Evolutionary conservation across 64 coral and sea anemone species (phyloP), one percentile per base, ranked within the genome.

Genomic region (Trachythela sp.): DNA sequence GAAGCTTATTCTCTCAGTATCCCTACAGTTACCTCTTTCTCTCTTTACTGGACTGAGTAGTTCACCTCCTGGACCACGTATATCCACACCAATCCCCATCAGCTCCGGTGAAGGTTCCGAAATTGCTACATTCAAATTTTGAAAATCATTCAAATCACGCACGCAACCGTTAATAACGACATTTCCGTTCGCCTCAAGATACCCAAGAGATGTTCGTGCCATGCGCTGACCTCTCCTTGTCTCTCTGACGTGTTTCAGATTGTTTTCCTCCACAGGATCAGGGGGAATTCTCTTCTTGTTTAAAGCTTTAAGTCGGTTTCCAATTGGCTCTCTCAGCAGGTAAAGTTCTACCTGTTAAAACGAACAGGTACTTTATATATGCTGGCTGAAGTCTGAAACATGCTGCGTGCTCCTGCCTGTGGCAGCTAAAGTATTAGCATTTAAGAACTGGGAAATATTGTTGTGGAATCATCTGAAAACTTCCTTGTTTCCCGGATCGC

Each of bases 301-400:
- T 36, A 99, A 72, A 20, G 93, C 93, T 86, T 94, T 85, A n/a
- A 99, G 54, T 9, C 96, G 93, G 64, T 90, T 70, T 36, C 75
- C 90, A 89, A 99, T 99, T 48, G 93, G 70, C 37, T 95, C 89
- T 8, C 93, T 88, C 35, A 93, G 88, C 31, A 90, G 91, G 54
- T 94, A 95, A 48, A 99, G 92, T 84, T 99, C 96, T 0, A 95
- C 93, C 68, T 64, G 26, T 64, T 18, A 20, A 64, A 26, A 26
- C 13, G 3, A 64, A n/a, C 56, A 64, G 13, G 22, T 64, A 26
- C 8, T 2, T n/a, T 64, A 8, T 52, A 2, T 11, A 45, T 45
- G 42, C 42, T 45, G 42, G 42, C n/a, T n/a, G n/a, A n/a, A n/a
- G n/a, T n/a, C n/a, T n/a, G n/a, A n/a, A n/a, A n/a, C n/a, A n/a